Evolutionary conservation across 2,797 vertebrate species (phyloP).

Genomic region (Artibeus lituratus): DNA sequence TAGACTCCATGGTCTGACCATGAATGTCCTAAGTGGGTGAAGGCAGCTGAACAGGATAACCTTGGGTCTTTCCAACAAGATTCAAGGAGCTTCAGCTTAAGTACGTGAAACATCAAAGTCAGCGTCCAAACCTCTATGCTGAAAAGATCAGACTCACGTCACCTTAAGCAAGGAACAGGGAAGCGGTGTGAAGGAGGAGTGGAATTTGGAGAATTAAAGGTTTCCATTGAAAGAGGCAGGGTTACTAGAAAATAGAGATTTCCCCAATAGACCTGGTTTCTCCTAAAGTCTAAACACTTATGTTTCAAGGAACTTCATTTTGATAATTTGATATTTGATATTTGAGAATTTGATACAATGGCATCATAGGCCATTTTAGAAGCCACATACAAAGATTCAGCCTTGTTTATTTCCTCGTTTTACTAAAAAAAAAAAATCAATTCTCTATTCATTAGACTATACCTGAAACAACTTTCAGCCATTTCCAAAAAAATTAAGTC

Average conservation of each 20-base stretch:
- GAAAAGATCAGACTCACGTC: neutral
- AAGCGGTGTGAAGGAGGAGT: neutral
- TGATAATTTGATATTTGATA: neutral
- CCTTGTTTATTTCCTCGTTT: neutral
- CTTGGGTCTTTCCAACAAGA: conserved; percentile 9
- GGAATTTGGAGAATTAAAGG: neutral
- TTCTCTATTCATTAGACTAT: neutral
- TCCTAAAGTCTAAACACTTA: neutral
- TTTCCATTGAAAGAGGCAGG: neutral
- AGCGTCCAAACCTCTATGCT: neutral
- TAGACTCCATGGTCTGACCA: conserved; percentile 10
- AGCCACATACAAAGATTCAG: neutral
- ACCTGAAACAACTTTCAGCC: neutral
- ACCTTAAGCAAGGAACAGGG: neutral
- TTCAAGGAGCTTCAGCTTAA: neutral
- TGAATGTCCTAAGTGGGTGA: neutral
- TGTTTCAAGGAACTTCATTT: neutral
- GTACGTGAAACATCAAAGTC: neutral
- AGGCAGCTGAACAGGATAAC: neutral
- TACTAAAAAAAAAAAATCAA: neutral
- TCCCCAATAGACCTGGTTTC: neutral
- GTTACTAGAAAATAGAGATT: neutral
- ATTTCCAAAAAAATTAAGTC: neutral
- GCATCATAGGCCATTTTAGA: neutral
- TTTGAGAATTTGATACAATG: neutral